These are phyloP conservation scores for Leptinotarsa texana DNA, from an alignment of 1,140 invertebrate genomes.

Conservation along the genomic window DNA sequence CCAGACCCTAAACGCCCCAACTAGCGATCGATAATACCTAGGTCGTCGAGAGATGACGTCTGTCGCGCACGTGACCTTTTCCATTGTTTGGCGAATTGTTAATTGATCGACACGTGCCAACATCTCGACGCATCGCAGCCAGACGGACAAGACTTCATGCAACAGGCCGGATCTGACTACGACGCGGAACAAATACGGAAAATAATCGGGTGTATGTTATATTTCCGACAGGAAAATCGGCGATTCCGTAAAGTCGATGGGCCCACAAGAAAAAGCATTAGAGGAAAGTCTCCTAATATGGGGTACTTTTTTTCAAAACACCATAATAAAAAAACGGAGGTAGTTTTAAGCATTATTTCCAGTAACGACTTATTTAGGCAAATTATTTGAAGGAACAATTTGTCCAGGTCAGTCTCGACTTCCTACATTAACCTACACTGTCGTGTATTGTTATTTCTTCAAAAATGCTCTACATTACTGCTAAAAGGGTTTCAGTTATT, in stretches of 20 bases:
- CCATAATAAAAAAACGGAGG: too few species aligned
- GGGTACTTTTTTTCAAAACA: too few species aligned
- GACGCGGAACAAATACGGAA: background rate
- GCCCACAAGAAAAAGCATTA: background rate
- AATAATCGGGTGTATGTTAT: background rate
- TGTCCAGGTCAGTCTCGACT: too few species aligned
- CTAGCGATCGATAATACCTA: background rate
- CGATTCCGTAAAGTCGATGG: background rate
- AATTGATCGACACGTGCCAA: constrained; percentile 2
- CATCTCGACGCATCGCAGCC: background rate
- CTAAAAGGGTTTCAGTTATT: too few species aligned
- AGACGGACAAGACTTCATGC: background rate
- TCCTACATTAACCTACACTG: too few species aligned
- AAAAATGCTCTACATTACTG: too few species aligned
- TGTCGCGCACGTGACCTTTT: constrained; percentile 1
- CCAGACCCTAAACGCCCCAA: background rate
- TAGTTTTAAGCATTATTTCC: too few species aligned
- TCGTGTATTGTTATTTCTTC: too few species aligned
- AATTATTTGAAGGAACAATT: too few species aligned
- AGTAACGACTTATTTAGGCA: too few species aligned
- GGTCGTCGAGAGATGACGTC: constrained; percentile 7
- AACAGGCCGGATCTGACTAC: background rate
- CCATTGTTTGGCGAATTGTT: background rate
- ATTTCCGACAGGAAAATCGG: background rate
- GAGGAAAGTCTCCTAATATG: too few species aligned